Conservation (phyloP, 2,113 vertebrate genomes). For the Jaculus jaculus region DNA sequence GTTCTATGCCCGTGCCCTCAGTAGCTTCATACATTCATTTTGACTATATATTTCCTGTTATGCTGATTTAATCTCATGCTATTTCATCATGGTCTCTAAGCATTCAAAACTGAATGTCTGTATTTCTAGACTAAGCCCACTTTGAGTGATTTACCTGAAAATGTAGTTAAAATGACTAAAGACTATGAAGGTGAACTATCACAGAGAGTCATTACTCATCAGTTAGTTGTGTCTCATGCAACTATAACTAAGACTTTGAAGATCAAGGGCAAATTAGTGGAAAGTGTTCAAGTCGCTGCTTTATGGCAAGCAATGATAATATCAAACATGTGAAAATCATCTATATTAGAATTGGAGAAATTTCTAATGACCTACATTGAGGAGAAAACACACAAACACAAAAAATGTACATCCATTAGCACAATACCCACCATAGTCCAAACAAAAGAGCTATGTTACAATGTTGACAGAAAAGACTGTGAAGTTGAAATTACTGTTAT, state of each 20-base stretch:
- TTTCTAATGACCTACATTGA: neutral
- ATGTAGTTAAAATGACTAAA: neutral
- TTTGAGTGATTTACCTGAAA: neutral
- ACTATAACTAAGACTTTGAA: neutral
- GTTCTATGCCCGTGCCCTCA: too few relatives aligned
- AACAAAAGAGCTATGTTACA: neutral
- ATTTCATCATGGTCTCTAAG: neutral
- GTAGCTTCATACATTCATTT: neutral
- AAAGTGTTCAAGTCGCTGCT: neutral
- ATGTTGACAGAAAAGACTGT: neutral
- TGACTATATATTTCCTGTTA: neutral
- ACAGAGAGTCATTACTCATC: neutral
- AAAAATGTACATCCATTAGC: neutral
- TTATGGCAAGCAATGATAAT: neutral
- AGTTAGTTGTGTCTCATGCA: neutral
- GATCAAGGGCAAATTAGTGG: neutral
- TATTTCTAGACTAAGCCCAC: neutral
- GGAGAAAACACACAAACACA: neutral
- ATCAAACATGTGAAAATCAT: neutral
- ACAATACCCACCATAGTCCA: too few relatives aligned
- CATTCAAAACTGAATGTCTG: neutral
- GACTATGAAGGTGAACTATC: neutral
- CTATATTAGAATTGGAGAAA: neutral
- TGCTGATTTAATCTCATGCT: neutral
- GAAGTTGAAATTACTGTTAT: neutral